Evolutionary conservation across 2,797 vertebrate species (phyloP), one percentile per base, ranked within the genome.

Genomic region (Paguma larvata): DNA sequence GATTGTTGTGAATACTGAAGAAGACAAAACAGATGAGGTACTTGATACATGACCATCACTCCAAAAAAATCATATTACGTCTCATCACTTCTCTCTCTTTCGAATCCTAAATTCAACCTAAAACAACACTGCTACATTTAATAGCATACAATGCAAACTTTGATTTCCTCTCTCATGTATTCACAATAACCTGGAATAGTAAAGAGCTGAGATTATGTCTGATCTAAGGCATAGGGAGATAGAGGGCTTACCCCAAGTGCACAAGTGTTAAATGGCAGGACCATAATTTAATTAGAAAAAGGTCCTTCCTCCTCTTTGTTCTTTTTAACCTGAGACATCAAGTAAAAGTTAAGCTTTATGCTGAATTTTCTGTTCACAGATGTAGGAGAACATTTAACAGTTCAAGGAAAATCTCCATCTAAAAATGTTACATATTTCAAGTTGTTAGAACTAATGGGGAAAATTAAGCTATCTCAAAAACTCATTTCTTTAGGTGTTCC

Each of bases 131-230:
- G 34, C 23, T 48, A 41, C 78, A 85, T 88, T 78, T 97, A 87
- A 91, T 72, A 77, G 73, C 56, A 6, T 79, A 62, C 75, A 68
- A 73, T 79, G 34, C 48, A 83, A 72, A 51, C 62, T 92, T 73
- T 92, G 62, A 83, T 77, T 94, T 82, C 84, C 56, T 87, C 77
- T 75, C n/a, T 59, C 25, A 30, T 51, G 77, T 67, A 67, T 70
- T 94, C n/a, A 68, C 68, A 92, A 86, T 48, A 90, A 83, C 88
- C 70, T 96, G 85, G 38, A 88, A 87, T 91, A 89, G 59, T 59
- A 72, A 72, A 53, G 30, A 84, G 46, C 73, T 90, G 53, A 88
- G 65, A 13, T 72, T 75, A 51, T 85, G 32, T 53, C 70, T 94
- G 67, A 97, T 67, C 72, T 41, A 88, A 97, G 82, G 67, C 46